Percentiles rank a stretch among this genome's conserved stretches.
Conservation (phyloP, 2,797 vertebrate species). For the Petrocephalus sullivani region DNA sequence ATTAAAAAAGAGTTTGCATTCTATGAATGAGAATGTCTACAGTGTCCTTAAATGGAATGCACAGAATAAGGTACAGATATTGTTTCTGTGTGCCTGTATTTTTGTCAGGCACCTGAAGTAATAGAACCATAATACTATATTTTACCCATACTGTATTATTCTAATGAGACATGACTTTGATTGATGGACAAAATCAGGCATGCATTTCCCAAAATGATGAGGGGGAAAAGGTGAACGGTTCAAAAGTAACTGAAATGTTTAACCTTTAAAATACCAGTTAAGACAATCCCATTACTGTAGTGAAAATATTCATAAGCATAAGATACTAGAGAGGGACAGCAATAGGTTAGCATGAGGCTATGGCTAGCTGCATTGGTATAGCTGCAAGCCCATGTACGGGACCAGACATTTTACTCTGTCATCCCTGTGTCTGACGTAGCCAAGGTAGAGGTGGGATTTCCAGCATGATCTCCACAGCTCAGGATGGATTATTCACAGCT, state of each 20-base stretch:
- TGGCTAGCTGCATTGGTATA: neutral
- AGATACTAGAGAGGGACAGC: slow-evolving; percentile 1
- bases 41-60: neutral
- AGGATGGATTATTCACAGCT: neutral
- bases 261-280: slow-evolving; percentile 31
- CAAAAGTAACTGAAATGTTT: slow-evolving; percentile 35
- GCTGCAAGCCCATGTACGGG: neutral
- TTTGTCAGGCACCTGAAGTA: neutral
- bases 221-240: slow-evolving; percentile 18
- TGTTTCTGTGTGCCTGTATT: neutral
- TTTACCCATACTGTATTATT: slow-evolving; percentile 34
- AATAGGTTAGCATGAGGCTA: neutral
- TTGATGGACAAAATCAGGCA: slow-evolving; percentile 29
- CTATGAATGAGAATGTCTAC: neutral
- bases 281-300: neutral
- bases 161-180: slow-evolving; percentile 22
- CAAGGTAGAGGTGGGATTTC: neutral
- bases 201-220: slow-evolving; percentile 23
- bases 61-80: neutral
- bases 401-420: neutral
- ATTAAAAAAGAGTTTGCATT: neutral
- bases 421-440: neutral
- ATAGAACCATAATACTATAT: neutral
- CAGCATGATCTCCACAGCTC: neutral
- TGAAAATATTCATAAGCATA: slow-evolving; percentile 29